phyloP scores from a whole-genome alignment of 2,797 vertebrate species.

The Jordanella pulchra region DNA sequence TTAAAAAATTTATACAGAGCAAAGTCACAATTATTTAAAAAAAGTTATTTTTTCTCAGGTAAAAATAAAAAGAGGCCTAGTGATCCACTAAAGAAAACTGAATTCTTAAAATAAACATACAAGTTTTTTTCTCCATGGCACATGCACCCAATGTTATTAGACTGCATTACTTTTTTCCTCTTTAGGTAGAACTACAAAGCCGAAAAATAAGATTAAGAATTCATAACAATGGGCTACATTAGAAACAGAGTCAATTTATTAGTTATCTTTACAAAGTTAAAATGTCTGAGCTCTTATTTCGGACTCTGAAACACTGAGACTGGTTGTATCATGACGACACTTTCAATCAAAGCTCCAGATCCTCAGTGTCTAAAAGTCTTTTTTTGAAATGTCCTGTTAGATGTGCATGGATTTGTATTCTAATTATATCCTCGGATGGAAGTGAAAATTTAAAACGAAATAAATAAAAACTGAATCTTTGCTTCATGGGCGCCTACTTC shows the following conservation, averaged over 20 bases:
- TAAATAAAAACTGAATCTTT: not conserved
- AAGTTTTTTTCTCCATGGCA: not conserved
- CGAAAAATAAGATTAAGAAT: not conserved
- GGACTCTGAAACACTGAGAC: no score
- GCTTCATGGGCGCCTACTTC: not conserved
- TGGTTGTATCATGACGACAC: no score
- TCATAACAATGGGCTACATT: not conserved
- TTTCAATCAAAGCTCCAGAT: no score
- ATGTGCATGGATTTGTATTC: no score
- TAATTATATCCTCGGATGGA: no score
- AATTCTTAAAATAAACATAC: not conserved
- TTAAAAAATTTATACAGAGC: no score
- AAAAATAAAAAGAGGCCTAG: not conserved
- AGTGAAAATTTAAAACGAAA: not conserved
- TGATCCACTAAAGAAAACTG: not conserved
- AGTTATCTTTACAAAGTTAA: not conserved
- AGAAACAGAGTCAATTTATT: not conserved
- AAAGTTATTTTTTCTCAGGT: no score
- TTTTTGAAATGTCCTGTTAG: no score
- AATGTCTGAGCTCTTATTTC: no score
- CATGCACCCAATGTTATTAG: not conserved
- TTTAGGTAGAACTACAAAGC: not conserved
- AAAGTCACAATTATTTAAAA: no score
- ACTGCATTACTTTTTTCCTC: not conserved
- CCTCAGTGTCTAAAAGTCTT: no score